These are phyloP conservation scores for Microhierax caerulescens DNA, from an alignment of 2,797 vertebrate species.

Conservation along the genomic window DNA sequence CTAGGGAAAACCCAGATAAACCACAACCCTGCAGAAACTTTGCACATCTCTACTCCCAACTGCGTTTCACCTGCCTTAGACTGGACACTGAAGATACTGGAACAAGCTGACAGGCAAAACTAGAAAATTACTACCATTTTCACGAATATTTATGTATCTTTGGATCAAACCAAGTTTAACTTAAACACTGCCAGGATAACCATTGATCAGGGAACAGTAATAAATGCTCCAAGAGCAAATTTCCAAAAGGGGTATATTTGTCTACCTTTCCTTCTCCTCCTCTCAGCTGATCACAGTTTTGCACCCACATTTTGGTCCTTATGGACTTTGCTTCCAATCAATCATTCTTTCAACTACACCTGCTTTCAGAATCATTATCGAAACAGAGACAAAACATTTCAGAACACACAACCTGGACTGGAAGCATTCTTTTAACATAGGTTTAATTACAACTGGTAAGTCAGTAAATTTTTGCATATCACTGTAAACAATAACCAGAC, in stretches of 20 bases:
- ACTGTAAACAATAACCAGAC: neutral
- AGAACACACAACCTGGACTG: neutral
- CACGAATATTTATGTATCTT: neutral
- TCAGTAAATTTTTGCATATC: neutral
- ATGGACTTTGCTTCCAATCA: neutral
- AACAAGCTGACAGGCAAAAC: neutral
- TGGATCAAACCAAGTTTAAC: neutral
- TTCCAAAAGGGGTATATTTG: neutral
- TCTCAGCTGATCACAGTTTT: neutral
- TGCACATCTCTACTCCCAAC: neutral
- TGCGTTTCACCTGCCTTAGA: neutral
- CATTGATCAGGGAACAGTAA: neutral
- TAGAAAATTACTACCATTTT: neutral
- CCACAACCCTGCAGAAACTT: neutral
- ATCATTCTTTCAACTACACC: neutral
- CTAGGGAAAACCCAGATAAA: neutral
- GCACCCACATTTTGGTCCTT: rapidly evolving
- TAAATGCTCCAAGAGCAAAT: neutral
- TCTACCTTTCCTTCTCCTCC: neutral
- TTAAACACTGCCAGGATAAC: neutral
- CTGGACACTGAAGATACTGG: neutral
- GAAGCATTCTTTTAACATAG: neutral
- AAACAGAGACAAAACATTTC: neutral
- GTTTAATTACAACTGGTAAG: neutral
- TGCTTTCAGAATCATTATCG: neutral